A percentile compares a stretch with the other conserved stretches of the same genome.
phyloP scores from a whole-genome alignment of 2,888 invertebrate species.

The Vanessa cardui region DNA sequence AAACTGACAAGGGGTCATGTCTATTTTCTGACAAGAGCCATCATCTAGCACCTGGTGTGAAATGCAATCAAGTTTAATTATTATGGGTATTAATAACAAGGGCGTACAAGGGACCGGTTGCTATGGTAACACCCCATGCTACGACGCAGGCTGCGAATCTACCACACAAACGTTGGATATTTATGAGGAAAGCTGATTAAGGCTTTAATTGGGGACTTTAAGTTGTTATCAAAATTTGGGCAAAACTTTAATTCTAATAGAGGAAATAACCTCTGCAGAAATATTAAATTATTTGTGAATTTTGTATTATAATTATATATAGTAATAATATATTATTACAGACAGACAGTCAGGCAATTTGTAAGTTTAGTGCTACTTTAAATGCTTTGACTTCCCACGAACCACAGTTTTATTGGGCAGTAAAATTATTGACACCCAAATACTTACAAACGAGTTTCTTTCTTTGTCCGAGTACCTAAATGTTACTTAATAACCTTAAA shows the following conservation, averaged over 20 bases:
- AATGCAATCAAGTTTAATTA: constrained; percentile 83
- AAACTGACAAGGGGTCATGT: constrained; percentile 48
- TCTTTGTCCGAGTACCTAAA: too few species aligned
- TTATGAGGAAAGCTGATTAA: constrained; percentile 77
- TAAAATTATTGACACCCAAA: constrained; percentile 46
- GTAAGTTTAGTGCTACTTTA: constrained; percentile 59
- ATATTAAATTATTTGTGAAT: neutral
- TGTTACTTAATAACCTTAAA: too few species aligned
- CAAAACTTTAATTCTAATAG: constrained; percentile 22
- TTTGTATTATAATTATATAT: neutral
- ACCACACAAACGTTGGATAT: constrained; percentile 70
- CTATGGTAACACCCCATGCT: constrained; percentile 74
- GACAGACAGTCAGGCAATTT: constrained; percentile 50
- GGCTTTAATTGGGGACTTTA: constrained; percentile 63
- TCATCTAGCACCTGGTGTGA: constrained; percentile 81
- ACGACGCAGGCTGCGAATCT: constrained; percentile 71
- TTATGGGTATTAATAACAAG: constrained; percentile 82
- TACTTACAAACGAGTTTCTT: neutral
- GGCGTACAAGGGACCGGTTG: constrained; percentile 76
- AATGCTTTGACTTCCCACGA: constrained; percentile 62
- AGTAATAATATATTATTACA: too few species aligned
- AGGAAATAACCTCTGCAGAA: neutral
- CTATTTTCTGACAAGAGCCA: constrained; percentile 67
- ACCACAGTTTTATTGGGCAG: constrained; percentile 56
- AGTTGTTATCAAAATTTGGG: constrained; percentile 33